A percentile compares a stretch with the other conserved stretches of the same genome.
phyloP scores from a whole-genome alignment of 2,797 vertebrate species.

The Muraenolepis orangiensis region DNA sequence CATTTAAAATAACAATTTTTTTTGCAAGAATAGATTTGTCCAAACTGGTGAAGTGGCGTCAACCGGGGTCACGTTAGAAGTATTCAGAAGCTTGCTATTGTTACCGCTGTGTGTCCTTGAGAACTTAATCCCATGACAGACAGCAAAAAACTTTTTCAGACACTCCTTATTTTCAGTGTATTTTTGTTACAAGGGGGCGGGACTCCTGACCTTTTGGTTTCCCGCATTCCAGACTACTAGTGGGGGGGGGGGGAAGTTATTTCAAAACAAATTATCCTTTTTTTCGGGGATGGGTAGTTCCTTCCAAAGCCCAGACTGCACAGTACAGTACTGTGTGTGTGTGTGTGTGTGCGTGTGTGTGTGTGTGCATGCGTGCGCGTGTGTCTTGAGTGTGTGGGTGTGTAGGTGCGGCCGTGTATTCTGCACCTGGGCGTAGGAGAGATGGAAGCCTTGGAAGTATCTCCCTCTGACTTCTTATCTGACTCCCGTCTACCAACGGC shows the following conservation, averaged over 20 bases:
- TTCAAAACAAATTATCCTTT: background rate
- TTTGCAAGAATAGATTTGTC: too few relatives aligned
- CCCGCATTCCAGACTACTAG: background rate
- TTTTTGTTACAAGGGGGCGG: background rate
- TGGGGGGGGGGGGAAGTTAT: background rate
- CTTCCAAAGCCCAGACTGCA: background rate
- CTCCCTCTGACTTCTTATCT: background rate
- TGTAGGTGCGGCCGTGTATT: background rate
- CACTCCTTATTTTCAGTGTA: background rate
- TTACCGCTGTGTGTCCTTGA: background rate
- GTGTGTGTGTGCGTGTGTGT: too few relatives aligned
- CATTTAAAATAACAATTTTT: too few relatives aligned
- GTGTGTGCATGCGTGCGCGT: too few relatives aligned
- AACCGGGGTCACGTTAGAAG: too few relatives aligned
- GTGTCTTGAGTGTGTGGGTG: background rate
- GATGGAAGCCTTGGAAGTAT: background rate
- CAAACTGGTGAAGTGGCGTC: too few relatives aligned
- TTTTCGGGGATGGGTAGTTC: background rate
- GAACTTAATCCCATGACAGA: background rate
- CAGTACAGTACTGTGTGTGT: background rate
- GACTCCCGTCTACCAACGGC: background rate
- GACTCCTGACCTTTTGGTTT: background rate
- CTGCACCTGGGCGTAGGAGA: background rate
- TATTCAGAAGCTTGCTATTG: background rate
- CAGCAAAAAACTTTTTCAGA: background rate